A percentile compares a stretch with the other conserved stretches of the same genome.
These are phyloP conservation scores for Trachelus iudaicus DNA, from an alignment of 2,888 invertebrate species.

Conservation along the genomic window DNA sequence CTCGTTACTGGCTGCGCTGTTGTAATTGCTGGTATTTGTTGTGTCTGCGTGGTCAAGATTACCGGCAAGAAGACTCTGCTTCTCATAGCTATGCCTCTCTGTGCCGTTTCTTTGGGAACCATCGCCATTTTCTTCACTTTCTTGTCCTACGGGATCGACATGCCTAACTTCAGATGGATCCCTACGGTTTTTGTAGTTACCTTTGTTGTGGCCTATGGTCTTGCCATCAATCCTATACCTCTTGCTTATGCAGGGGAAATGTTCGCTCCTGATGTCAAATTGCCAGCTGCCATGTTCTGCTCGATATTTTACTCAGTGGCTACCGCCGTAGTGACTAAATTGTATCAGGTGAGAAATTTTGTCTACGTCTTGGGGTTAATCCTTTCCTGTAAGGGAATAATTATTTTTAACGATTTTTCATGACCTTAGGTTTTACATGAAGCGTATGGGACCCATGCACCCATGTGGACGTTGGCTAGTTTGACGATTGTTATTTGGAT, in stretches of 20 bases:
- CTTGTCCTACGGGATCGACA: conserved; percentile 40
- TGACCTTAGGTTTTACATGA: conserved; percentile 47
- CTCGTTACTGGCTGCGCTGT: conserved; percentile 52
- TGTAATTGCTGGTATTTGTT: conserved; percentile 51
- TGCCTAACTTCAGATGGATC: conserved; percentile 50
- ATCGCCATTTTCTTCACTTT: conserved; percentile 55
- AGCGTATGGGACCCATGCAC: conserved; percentile 49
- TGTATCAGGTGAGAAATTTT: conserved; percentile 54
- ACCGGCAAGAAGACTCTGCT: conserved; percentile 55
- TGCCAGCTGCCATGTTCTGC: conserved; percentile 55
- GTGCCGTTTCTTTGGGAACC: conserved; percentile 42
- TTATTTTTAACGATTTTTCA: not conserved
- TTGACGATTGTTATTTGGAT: conserved; percentile 56
- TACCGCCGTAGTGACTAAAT: conserved; percentile 49
- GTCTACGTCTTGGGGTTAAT: not conserved
- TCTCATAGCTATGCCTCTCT: conserved; percentile 48
- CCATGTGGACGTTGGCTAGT: conserved; percentile 52
- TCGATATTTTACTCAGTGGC: conserved; percentile 57
- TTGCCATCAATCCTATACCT: conserved; percentile 59
- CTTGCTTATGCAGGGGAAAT: conserved; percentile 60
- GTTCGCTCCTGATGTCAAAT: conserved; percentile 59
- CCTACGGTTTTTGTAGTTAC: conserved; percentile 55
- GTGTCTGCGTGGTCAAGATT: conserved; percentile 52
- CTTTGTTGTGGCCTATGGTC: conserved; percentile 54
- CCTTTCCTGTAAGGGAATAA: not conserved